Percentiles rank a stretch among this genome's conserved stretches.
These are phyloP conservation scores for Crypturellus undulatus DNA, from an alignment of 2,113 vertebrate genomes.

Conservation along the genomic window DNA sequence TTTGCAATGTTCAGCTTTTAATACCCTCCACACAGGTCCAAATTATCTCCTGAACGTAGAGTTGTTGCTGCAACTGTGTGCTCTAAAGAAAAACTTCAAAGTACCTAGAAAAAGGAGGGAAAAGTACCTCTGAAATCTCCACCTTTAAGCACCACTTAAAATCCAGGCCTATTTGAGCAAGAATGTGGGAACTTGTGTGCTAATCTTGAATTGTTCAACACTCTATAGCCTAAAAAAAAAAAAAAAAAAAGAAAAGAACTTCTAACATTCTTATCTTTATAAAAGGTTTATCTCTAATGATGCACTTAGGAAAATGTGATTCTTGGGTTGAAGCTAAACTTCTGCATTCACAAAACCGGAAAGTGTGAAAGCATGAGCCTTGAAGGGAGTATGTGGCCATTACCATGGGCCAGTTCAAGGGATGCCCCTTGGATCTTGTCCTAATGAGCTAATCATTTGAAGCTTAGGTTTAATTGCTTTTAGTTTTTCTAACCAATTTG, in stretches of 20 bases:
- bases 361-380: background rate
- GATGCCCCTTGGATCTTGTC: background rate
- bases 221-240: background rate
- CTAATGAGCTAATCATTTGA: background rate
- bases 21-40: rapidly evolving
- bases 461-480: background rate
- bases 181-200: background rate
- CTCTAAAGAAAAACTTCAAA: background rate
- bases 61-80: too few relatives aligned
- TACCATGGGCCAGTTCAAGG: background rate
- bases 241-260: background rate
- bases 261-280: background rate
- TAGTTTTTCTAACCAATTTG: background rate
- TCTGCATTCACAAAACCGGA: background rate
- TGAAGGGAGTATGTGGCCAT: background rate
- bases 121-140: background rate
- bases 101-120: background rate
- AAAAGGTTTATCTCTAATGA: background rate
- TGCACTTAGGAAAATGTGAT: background rate
- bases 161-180: background rate
- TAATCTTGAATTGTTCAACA: background rate
- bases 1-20: background rate
- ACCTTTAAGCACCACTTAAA: background rate
- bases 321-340: background rate
- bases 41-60: background rate